Evolutionary conservation across 2,113 vertebrate species (phyloP), one percentile per base, ranked within the genome.

Genomic region (Epinephelus fuscoguttatus): DNA sequence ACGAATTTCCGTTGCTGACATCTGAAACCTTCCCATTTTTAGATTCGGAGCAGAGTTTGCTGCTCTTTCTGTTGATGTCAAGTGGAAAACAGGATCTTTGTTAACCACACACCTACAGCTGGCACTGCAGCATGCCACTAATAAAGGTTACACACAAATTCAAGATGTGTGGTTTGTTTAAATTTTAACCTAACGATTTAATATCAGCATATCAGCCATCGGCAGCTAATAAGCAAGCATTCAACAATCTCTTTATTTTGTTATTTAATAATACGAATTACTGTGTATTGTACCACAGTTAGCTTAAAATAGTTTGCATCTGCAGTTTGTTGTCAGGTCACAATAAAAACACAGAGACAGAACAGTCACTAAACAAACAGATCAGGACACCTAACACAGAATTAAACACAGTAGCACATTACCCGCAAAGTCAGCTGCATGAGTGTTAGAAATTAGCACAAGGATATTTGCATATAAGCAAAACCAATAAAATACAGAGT

Each of bases 1-100:
- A 3, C 7, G 11, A 18, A 33, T 47, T 79, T 71, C 42, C 23
- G 0, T 23, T 8, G 0, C 1, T 78, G 64, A 67, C 56, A 64
- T 47, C 2, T 73, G 56, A 77, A 80, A 78, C 50, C 4, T 61
- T 50, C 17, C 2, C 40, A 76, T 72, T 61, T 56, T 77, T 73
- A 74, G 25, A 47, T 59, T 59, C 0, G 23, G 6, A 17, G 10
- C 11, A 70, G 3, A 19, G 3, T 12, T 25, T 14, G 7, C 13
- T 57, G 6, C 15, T 25, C 5, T 76, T 77, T 78, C 40, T 85
- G 68, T 71, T 75, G 57, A 84, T 71, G 63, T 84, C 55, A 52
- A 78, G 73, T 30, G 74, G 66, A 89, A 84, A 78, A 82, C 69
- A 75, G 15, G 17, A 62, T 74, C 33, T 67, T 6, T 66, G 42